Conservation (phyloP, 2,113 vertebrate species). For the Apteryx mantelli region DNA sequence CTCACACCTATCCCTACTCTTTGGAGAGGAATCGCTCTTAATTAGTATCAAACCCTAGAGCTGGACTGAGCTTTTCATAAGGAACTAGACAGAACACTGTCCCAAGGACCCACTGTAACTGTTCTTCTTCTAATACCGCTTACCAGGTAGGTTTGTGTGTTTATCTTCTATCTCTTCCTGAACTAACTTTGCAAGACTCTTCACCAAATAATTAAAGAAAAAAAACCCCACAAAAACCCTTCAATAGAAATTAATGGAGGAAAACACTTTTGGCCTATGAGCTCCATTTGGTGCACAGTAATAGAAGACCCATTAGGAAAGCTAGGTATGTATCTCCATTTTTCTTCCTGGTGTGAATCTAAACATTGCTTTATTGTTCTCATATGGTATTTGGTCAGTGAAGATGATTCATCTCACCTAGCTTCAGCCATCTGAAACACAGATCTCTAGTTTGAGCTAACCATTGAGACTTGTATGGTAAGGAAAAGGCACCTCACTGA, state of each 20-base stretch:
- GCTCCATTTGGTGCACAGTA: background rate
- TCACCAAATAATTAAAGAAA: background rate
- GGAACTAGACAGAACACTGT: accelerated
- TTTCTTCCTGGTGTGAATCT: background rate
- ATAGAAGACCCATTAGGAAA: background rate
- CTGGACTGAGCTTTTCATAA: background rate
- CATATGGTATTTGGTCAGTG: background rate
- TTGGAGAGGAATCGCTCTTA: background rate
- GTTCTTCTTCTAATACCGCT: background rate
- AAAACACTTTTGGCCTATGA: background rate
- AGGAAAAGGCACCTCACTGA: background rate
- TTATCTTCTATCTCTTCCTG: background rate
- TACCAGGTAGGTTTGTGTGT: background rate
- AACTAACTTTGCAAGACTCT: background rate
- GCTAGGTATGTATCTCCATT: background rate
- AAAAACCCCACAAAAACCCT: background rate
- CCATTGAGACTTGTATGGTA: background rate
- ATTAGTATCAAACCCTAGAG: background rate
- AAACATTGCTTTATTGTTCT: background rate
- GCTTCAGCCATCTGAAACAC: background rate
- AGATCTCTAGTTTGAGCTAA: background rate
- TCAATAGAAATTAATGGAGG: background rate
- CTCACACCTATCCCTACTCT: background rate
- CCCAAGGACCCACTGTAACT: background rate
- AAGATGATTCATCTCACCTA: background rate